Conservation (phyloP, 2,888 invertebrate genomes). For the Cheilosia variabilis region DNA sequence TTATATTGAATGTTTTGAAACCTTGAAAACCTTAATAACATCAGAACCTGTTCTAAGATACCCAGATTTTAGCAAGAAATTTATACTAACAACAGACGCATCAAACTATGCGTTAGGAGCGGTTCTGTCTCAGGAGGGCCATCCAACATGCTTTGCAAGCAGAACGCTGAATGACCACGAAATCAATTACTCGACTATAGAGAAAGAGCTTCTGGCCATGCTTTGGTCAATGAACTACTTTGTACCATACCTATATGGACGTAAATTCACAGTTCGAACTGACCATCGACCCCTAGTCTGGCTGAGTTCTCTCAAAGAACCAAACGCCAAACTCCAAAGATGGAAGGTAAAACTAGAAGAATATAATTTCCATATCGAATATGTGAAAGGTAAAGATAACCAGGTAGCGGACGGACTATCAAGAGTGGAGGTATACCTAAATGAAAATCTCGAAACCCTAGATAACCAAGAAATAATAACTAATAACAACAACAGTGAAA, state of each 20-base stretch:
- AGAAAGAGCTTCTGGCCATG: neutral
- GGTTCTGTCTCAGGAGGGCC: neutral
- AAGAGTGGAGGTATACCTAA: neutral
- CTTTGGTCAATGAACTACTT: neutral
- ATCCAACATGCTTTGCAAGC: neutral
- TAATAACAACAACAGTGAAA: neutral
- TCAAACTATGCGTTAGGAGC: neutral
- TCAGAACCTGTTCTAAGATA: neutral
- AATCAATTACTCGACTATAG: neutral
- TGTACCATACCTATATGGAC: neutral
- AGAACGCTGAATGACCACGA: neutral
- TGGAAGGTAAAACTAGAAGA: neutral
- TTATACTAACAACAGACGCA: slow-evolving; percentile 36
- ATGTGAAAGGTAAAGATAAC: neutral
- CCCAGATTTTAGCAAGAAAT: slow-evolving; percentile 9
- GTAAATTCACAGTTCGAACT: neutral
- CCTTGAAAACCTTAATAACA: too few species aligned
- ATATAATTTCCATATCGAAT: neutral
- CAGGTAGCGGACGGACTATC: neutral
- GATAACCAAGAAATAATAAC: slow-evolving; percentile 46
- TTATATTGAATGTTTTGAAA: slow-evolving; percentile 3
- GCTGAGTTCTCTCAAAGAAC: neutral
- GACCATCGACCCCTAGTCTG: neutral
- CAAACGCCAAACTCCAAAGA: neutral
- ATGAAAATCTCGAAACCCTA: slow-evolving; percentile 2